These are phyloP conservation scores for Cyclophora albipunctata DNA, from an alignment of 2,888 invertebrate genomes.

Conservation along the genomic window DNA sequence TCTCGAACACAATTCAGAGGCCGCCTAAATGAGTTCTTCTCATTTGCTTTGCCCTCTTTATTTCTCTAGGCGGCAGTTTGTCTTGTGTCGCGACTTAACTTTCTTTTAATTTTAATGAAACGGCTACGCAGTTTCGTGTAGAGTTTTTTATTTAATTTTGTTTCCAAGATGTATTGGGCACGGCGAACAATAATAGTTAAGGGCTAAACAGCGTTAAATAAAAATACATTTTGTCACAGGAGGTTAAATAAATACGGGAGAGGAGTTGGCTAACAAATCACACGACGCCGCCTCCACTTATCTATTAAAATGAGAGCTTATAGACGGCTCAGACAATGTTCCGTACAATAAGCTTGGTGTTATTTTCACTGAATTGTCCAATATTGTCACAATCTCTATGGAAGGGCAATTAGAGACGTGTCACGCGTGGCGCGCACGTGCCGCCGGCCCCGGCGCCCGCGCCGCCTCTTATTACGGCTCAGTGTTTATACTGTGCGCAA, in stretches of 20 bases:
- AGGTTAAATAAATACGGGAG: conserved; percentile 25
- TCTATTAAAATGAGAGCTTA: conserved; percentile 75
- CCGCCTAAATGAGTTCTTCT: conserved; percentile 71
- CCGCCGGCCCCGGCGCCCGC: conserved; percentile 37
- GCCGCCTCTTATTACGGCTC: conserved; percentile 45
- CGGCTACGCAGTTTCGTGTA: conserved; percentile 33
- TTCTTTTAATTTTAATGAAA: conserved; percentile 63
- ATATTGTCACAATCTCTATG: conserved; percentile 70
- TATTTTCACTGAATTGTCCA: conserved; percentile 73
- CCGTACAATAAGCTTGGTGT: conserved; percentile 54
- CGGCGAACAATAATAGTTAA: conserved; percentile 14
- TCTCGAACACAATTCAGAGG: conserved; percentile 74
- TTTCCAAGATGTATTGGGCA: conserved; percentile 24
- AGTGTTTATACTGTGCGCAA: conserved; percentile 58
- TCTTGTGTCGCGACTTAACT: conserved; percentile 65
- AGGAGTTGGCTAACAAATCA: conserved; percentile 55
- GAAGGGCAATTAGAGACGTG: conserved; percentile 71
- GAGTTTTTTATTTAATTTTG: conserved; percentile 40
- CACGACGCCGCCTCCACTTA: conserved; percentile 67
- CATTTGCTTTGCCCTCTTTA: conserved; percentile 73
- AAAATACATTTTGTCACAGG: conserved; percentile 15
- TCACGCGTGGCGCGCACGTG: conserved; percentile 67
- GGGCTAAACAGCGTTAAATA: conserved; percentile 10
- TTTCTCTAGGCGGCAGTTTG: conserved; percentile 73
- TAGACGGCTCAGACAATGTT: conserved; percentile 52